Evolutionary conservation across 1,140 invertebrate species (phyloP), one percentile per base, ranked within the genome.

Genomic region (Holcopasites calliopsidis): DNA sequence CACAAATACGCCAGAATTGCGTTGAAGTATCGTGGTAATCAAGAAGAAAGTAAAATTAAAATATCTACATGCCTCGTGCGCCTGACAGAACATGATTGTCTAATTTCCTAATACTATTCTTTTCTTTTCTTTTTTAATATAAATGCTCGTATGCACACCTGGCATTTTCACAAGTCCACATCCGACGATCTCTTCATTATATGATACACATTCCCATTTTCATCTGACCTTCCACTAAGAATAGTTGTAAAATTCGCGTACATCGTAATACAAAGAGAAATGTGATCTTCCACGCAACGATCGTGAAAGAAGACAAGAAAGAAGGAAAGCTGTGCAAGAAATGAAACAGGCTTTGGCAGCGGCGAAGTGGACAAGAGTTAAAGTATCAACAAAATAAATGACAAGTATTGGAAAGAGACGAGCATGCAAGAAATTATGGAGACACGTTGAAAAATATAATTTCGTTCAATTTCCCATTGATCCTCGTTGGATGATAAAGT

Each of bases 341-440:
- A 61, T 1, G 8, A 57, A 28, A 44, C 26, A 11, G 31, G 18
- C 13, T 49, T 7, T 40, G 8, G 38, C 66, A 23, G 16, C n/a
- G 18, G 18, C n/a, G 16, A 8, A 16, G 33, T 6, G 11, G 10
- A 18, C 33, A 58, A 58, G 38, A n/a, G n/a, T 18, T 33, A 38
- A 13, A 62, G 18, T 10, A 21, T 7, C 1, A 23, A 55, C 3
- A 40, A 71, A 38, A 11, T 49, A 60, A n/a, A 2, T 33, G 33
- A 50, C 4, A 35, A 72, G n/a, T n/a, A n/a, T n/a, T n/a, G n/a
- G n/a, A n/a, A n/a, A n/a, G n/a, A n/a, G n/a, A n/a, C n/a, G n/a
- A n/a, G n/a, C 26, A 40, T 50, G 42, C 18, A 62, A 64, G 35
- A 64, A 40, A 72, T 52, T n/a, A 72, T 62, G 26, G 16, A 52